phyloP scores from a whole-genome alignment of 1,140 invertebrate species.

The Panulirus ornatus region DNA sequence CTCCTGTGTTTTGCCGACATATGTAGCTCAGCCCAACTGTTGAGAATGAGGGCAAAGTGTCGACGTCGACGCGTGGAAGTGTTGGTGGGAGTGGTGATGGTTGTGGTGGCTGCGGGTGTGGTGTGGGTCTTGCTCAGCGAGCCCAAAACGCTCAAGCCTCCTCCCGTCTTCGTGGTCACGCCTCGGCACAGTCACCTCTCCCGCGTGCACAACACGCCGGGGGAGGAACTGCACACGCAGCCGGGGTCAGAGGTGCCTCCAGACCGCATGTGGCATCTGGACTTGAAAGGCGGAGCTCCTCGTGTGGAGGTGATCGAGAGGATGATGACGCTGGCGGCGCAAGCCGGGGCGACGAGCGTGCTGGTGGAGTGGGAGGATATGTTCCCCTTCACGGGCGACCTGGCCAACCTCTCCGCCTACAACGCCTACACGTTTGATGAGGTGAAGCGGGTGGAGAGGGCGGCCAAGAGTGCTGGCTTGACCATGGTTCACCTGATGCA shows the following conservation, averaged over 20 bases:
- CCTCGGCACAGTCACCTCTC: background rate
- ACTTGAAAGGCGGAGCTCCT: slow-evolving; percentile 91
- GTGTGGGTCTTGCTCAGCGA: background rate
- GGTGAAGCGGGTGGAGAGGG: slow-evolving; percentile 76
- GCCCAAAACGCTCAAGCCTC: background rate
- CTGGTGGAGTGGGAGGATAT: slow-evolving; percentile 81
- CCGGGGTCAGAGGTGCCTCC: slow-evolving; percentile 42
- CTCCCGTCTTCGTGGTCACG: slow-evolving; percentile 27
- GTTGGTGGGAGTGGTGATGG: background rate
- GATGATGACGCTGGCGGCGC: slow-evolving; percentile 86
- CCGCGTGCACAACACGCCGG: background rate
- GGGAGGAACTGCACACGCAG: slow-evolving; percentile 35
- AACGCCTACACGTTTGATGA: slow-evolving; percentile 77
- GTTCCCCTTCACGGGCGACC: slow-evolving; percentile 79
- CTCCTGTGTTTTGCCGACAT: too few relatives aligned
- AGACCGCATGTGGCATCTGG: slow-evolving; percentile 85
- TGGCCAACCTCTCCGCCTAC: slow-evolving; percentile 75
- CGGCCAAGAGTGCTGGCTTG: slow-evolving; percentile 78
- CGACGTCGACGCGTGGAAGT: background rate
- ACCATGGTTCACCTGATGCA: slow-evolving; percentile 77
- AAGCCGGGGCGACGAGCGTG: slow-evolving; percentile 82
- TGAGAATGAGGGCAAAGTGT: background rate
- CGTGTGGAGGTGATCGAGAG: slow-evolving; percentile 85
- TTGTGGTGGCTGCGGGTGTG: background rate
- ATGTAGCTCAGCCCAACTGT: background rate